Evolutionary conservation across 2,113 vertebrate species (phyloP).

Genomic region (Cervus canadensis): DNA sequence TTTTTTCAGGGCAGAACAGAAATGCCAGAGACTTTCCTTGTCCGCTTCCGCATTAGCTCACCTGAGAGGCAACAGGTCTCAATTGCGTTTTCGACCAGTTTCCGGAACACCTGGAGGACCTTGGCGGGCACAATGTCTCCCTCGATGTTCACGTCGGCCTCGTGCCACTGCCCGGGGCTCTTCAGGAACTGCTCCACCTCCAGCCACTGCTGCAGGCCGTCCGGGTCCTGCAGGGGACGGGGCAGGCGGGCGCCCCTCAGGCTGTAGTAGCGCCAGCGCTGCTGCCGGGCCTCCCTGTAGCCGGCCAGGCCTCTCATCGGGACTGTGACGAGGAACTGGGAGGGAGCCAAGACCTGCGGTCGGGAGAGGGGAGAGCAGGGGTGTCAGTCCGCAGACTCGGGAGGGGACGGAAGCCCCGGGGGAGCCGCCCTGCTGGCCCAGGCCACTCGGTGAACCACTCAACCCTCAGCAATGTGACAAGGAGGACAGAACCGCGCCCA

Average conservation of each 20-base stretch:
- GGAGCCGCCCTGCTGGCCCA: not conserved
- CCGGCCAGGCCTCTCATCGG: constrained; percentile 83
- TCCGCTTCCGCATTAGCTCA: constrained; percentile 65
- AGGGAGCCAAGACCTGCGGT: constrained; percentile 84
- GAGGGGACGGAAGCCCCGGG: not conserved
- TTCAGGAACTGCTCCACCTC: constrained; percentile 85
- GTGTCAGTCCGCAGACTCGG: not conserved
- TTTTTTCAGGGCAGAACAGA: not conserved
- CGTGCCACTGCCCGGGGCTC: constrained; percentile 85
- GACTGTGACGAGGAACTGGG: constrained; percentile 84
- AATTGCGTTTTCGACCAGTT: constrained; percentile 83
- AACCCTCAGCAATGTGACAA: not conserved
- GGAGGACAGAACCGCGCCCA: not conserved
- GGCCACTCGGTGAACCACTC: not conserved
- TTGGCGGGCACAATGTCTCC: constrained; percentile 86
- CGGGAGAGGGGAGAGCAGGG: constrained; percentile 47
- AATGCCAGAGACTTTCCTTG: not conserved
- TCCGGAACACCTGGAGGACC: constrained; percentile 82
- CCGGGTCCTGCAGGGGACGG: constrained; percentile 83
- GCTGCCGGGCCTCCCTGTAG: constrained; percentile 78
- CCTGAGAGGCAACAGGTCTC: constrained; percentile 79
- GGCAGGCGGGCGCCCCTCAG: constrained; percentile 80
- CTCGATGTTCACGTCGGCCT: constrained; percentile 82
- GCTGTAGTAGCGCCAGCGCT: constrained; percentile 85
- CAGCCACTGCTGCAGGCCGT: constrained; percentile 88